Evolutionary conservation across 2,888 invertebrate species (phyloP), one percentile per base, ranked within the genome.

Genomic region (Xestoiulus laeticollis): DNA sequence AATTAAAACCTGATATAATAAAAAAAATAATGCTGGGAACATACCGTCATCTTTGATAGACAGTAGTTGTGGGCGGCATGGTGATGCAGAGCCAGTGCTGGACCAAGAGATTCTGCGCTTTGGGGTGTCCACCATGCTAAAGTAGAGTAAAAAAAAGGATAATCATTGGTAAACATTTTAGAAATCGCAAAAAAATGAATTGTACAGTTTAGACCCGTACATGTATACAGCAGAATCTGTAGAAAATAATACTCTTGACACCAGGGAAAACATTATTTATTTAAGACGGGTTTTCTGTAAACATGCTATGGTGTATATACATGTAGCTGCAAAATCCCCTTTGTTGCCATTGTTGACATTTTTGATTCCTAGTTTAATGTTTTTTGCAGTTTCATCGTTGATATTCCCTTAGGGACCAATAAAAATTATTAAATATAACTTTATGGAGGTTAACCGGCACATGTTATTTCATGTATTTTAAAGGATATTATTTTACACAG

Each of bases 61-160:
- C 12, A 85, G 53, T 10, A 48, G 85, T 10, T 85, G 26, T 3
- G 85, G 85, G 16, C 53, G 43, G 10, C 85, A 22, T 22, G 85
- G 85, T 19, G 44, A 48, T 26, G 30, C 19, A 3, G 82, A 43
- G 14, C 82, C 38, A n/a, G 53, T 44, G 33, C 33, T 87, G 33
- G 83, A 82, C 78, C 78, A 83, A 87, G 82, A 87, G 22, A 87
- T 82, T 3, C 87, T 83, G 2, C 87, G 32, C 82, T 83, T 87
- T 10, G 87, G 87, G 33, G 87, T 87, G 22, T 78, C 83, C 30
- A 43, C 68, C 53, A 87, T 32, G 33, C 84, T 84, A n/a, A 38
- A 38, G 38, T 38, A 38, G 4, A 38, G 26, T 12, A 14, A 83
- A 26, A 83, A 26, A 83, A 83, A 26, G 53, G 16, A 4, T 19